Evolutionary conservation across 2,113 vertebrate species (phyloP).

Genomic region (Budorcas taxicolor): DNA sequence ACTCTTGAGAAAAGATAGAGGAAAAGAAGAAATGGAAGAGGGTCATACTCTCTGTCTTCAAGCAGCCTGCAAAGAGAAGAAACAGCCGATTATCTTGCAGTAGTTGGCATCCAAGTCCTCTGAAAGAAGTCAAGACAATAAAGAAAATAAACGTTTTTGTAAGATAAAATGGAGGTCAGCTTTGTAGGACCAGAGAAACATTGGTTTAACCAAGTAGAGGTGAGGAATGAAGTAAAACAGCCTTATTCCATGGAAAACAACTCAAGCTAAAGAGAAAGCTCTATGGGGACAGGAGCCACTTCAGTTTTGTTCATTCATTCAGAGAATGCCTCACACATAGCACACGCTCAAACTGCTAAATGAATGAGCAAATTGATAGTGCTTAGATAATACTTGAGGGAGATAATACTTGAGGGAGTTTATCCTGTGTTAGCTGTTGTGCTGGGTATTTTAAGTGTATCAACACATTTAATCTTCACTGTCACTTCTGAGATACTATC

Average conservation of each 20-base stretch:
- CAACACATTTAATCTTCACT: neutral
- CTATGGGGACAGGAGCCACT: neutral
- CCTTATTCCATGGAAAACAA: neutral
- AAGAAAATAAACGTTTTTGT: neutral
- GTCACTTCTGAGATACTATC: neutral
- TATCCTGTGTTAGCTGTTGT: neutral
- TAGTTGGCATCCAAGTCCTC: neutral
- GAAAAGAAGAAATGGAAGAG: neutral
- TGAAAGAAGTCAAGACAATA: neutral
- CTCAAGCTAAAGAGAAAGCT: neutral
- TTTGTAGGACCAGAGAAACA: neutral
- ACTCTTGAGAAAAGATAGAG: neutral
- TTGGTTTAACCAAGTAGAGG: neutral
- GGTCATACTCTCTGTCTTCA: neutral
- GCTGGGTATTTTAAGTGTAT: neutral
- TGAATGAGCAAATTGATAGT: neutral
- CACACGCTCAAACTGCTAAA: neutral
- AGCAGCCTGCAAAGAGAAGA: neutral
- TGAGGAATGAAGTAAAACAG: neutral
- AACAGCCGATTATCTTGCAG: neutral
- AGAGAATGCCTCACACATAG: neutral
- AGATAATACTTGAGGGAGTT: neutral
- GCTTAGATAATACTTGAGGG: neutral
- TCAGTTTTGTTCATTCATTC: neutral
- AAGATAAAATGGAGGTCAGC: neutral